Percentiles rank a stretch among this genome's conserved stretches.
Conservation (phyloP, 2,113 vertebrate genomes). For the Scolopax mira region DNA sequence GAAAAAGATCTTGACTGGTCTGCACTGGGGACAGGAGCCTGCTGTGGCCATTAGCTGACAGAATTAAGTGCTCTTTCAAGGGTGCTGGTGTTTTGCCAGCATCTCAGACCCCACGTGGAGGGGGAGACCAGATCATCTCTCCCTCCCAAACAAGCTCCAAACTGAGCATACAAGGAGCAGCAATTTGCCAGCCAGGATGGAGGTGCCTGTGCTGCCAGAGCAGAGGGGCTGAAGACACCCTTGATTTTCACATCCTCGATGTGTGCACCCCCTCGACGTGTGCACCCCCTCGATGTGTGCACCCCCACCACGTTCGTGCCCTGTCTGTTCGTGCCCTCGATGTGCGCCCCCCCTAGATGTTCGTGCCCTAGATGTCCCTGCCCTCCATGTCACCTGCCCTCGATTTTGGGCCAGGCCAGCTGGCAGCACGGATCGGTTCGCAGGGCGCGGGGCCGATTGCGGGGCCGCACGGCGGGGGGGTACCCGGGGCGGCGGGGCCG, state of each 20-base stretch:
- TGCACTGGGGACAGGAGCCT: not conserved
- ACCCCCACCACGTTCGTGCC: too few relatives aligned
- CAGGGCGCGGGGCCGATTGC: not conserved
- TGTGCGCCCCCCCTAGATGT: too few relatives aligned
- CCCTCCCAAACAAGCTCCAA: not conserved
- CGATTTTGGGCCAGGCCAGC: not conserved
- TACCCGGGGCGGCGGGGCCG: not conserved
- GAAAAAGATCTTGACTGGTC: not conserved
- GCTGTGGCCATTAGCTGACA: not conserved
- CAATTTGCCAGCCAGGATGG: not conserved
- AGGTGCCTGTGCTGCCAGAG: rapidly evolving
- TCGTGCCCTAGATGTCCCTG: not conserved
- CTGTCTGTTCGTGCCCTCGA: not conserved
- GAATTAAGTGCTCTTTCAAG: not conserved
- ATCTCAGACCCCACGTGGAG: rapidly evolving
- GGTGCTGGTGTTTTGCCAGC: not conserved
- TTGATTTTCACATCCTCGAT: not conserved
- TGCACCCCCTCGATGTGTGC: not conserved
- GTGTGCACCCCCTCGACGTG: not conserved
- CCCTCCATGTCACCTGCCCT: not conserved
- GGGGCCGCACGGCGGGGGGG: not conserved
- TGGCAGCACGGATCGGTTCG: not conserved
- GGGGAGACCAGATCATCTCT: not conserved
- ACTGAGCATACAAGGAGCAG: not conserved
- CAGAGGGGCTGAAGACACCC: rapidly evolving